phyloP scores from a whole-genome alignment of 1,140 invertebrate genomes.

The Drosophila grimshawi region DNA sequence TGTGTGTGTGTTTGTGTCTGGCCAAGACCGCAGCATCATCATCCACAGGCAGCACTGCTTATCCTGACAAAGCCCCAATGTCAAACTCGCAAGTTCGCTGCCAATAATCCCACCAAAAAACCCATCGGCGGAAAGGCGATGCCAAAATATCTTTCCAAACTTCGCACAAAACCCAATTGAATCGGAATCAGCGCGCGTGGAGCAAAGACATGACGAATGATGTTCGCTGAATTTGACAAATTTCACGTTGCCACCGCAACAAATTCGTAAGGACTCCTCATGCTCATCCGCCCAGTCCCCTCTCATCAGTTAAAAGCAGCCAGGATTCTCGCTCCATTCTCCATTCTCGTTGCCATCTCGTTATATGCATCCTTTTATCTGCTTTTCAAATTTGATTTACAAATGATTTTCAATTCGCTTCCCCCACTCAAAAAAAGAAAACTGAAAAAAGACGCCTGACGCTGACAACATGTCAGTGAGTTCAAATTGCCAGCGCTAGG shows the following conservation, averaged over 20 bases:
- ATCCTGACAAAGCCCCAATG: conserved; percentile 27
- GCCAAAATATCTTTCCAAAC: conserved; percentile 5
- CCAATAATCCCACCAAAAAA: conserved; percentile 27
- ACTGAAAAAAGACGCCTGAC: conserved; percentile 11
- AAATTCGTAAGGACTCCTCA: not conserved
- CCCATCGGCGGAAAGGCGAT: not conserved
- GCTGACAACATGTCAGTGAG: conserved; percentile 30
- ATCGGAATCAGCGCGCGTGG: conserved; percentile 26
- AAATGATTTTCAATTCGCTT: conserved; percentile 65
- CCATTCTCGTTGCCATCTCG: conserved; percentile 20
- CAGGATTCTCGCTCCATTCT: not conserved
- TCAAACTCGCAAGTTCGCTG: conserved; percentile 21
- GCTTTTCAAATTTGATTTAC: conserved; percentile 65
- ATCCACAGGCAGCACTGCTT: conserved; percentile 8
- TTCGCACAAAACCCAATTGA: conserved; percentile 36
- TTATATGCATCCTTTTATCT: conserved; percentile 51
- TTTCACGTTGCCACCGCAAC: conserved; percentile 46
- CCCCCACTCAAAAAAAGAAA: not conserved
- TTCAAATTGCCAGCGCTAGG: conserved; percentile 22
- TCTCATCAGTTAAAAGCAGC: conserved; percentile 1
- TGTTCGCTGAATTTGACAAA: conserved; percentile 64
- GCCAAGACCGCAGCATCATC: conserved; percentile 21
- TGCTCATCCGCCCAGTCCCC: too few relatives aligned
- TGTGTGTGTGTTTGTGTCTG: not conserved
- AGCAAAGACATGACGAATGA: conserved; percentile 60